Evolutionary conservation across 2,888 invertebrate genomes (phyloP), one percentile per base, ranked within the genome.

Genomic region (Zelleria hepariella): DNA sequence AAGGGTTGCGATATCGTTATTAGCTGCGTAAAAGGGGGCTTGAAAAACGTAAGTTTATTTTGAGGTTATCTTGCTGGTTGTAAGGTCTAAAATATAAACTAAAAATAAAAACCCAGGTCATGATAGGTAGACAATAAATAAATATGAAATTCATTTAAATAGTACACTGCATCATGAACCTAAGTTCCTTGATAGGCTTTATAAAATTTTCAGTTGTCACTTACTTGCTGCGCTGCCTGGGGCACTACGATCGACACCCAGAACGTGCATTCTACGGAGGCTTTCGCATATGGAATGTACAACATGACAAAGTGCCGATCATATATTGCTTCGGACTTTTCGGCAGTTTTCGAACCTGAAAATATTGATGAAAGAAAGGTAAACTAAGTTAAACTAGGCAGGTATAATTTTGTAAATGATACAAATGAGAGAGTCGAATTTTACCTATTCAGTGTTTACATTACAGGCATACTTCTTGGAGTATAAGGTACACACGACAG

Each of bases 1-100:
- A 1, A 57, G 0, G 80, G 80, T 2, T 78, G 78, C 53, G 61
- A 73, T 6, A 20, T 80, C 4, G 61, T 79, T 2, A 69, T 83
- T 10, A 70, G 72, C 57, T 72, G 73, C 42, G 64, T 71, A 0
- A 68, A 65, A 62, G 73, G 69, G n/a, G 62, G 68, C 1, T 60
- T 80, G 0, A 82, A 74, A 67, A 67, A 74, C 57, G 84, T 82
- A 74, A 65, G 7, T 18, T 3, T 5, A 20, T 49, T 49, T n/a
- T n/a, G n/a, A n/a, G n/a, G n/a, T n/a, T n/a, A n/a, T n/a, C n/a
- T n/a, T n/a, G n/a, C n/a, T n/a, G n/a, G n/a, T n/a, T n/a, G n/a
- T n/a, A n/a, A n/a, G n/a, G n/a, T n/a, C n/a, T n/a, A n/a, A n/a
- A n/a, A n/a, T n/a, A n/a, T n/a, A n/a, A n/a, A n/a, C n/a, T n/a